Base-by-base conservation (phyloP, 64 coral and sea anemone species). In the Hydrozoanthus tunicans region DNA sequence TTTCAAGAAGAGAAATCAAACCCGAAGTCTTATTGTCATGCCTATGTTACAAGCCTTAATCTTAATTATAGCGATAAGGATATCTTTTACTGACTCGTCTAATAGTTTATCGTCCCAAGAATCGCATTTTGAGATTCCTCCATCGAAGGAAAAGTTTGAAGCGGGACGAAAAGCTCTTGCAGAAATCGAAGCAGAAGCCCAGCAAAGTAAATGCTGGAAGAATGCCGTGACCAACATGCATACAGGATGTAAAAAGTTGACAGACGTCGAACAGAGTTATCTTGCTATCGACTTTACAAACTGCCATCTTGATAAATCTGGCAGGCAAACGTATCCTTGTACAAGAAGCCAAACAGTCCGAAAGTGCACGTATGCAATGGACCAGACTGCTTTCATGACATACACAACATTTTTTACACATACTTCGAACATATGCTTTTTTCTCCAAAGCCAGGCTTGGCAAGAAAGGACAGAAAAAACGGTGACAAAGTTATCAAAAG, bases 351-450 rank as follows among this genome's bases (percentile, higher is more conserved):
- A 92, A 58, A 91, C 94, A 0, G 93, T 99, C 12, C 90, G 92
- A 80, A 82, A 96, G 53, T 99, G 97, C 76, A 99, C 97, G 15
- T 80, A 70, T 10, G 64, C 61, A 14, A 99, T 99, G 97, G 97
- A 93, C 9, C 62, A 95, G 14, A 91, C 83, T 9, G 90, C 97
- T 32, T 99, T 96, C 52, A 89, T 90, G 27, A 53, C 94, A 3
- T 99, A 99, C 85, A 99, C 97, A n/a, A 91, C 83, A 59, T 99
- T 99, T 86, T 99, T 96, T 63, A 96, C 97, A 58, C 97, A 99
- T 71, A 96, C 94, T 7, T 78, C 94, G 0, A 95, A 99, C 25
- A 99, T 99, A n/a, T 99, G 97, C 67, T 99, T 91, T 63, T 99
- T 94, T 65, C 89, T 99, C 27, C 94, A 96, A 83, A 99, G 97